phyloP scores from a whole-genome alignment of 2,888 invertebrate genomes.

The Thera britannica region DNA sequence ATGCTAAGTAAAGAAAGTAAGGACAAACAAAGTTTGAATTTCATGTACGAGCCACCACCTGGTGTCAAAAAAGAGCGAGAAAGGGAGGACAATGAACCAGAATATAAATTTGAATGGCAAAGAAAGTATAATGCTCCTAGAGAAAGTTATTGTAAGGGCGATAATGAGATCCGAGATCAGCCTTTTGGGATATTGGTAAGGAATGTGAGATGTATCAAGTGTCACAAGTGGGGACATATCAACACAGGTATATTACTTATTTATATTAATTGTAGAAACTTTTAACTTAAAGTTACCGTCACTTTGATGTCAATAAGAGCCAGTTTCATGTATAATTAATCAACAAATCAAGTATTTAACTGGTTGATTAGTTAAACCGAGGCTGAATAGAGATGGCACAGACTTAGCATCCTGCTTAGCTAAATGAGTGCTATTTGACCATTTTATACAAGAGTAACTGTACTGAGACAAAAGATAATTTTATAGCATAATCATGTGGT shows the following conservation, averaged over 20 bases:
- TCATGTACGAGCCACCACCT: slow-evolving; percentile 99
- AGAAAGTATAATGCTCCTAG: slow-evolving; percentile 99
- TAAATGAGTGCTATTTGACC: no score
- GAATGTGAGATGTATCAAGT: slow-evolving; percentile 99
- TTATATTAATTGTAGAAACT: background rate
- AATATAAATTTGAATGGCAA: slow-evolving; percentile 99
- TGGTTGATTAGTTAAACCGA: no score
- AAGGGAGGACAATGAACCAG: slow-evolving; percentile 96
- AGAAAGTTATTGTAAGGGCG: slow-evolving; percentile 99
- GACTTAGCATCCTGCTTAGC: no score
- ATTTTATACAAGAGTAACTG: no score
- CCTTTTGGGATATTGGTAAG: slow-evolving; percentile 99
- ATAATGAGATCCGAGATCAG: slow-evolving; percentile 98
- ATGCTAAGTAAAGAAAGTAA: slow-evolving; percentile 99
- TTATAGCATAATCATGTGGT: no score
- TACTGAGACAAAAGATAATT: no score
- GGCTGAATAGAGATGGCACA: no score
- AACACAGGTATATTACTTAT: slow-evolving; percentile 88
- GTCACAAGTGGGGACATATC: slow-evolving; percentile 99
- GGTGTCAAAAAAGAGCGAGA: slow-evolving; percentile 97
- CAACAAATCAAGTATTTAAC: no score
- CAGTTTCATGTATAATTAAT: no score
- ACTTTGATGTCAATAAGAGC: no score
- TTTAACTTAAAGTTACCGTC: background rate
- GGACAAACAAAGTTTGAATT: slow-evolving; percentile 98